A percentile compares a stretch with the other conserved stretches of the same genome.
phyloP scores from a whole-genome alignment of 2,113 vertebrate genomes.

The Gnathonemus echidnorhynchus region DNA sequence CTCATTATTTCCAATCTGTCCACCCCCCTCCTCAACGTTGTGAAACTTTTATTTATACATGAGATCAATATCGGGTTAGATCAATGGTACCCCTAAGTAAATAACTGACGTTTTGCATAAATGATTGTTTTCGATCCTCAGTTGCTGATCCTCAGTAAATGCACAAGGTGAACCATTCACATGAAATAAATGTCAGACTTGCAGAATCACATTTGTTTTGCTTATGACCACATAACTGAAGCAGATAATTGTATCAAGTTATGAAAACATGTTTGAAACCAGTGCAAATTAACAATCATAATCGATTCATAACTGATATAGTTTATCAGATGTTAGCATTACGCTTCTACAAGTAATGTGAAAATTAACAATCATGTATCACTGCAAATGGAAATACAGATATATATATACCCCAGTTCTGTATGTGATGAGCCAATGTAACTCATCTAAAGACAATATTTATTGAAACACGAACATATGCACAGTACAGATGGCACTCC shows the following conservation, averaged over 20 bases:
- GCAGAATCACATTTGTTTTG: background rate
- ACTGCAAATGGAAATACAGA: background rate
- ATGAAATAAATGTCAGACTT: background rate
- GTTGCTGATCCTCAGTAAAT: background rate
- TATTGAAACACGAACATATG: background rate
- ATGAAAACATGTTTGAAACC: background rate
- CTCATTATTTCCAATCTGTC: background rate
- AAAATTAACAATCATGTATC: background rate
- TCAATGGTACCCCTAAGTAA: background rate
- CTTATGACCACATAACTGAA: background rate
- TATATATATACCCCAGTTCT: background rate
- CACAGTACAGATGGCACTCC: background rate
- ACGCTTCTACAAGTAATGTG: background rate
- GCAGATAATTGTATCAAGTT: background rate
- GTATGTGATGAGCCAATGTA: background rate
- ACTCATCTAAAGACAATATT: background rate
- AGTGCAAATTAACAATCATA: background rate
- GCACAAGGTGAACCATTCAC: background rate
- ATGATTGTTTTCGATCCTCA: background rate
- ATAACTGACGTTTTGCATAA: background rate
- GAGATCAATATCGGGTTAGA: background rate
- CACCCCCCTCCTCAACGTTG: background rate
- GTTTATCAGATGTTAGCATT: background rate
- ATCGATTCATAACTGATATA: background rate
- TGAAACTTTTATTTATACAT: background rate